A percentile compares a stretch with the other conserved stretches of the same genome.
Conservation (phyloP, 2,888 invertebrate species). For the Ornithoptera alexandrae region DNA sequence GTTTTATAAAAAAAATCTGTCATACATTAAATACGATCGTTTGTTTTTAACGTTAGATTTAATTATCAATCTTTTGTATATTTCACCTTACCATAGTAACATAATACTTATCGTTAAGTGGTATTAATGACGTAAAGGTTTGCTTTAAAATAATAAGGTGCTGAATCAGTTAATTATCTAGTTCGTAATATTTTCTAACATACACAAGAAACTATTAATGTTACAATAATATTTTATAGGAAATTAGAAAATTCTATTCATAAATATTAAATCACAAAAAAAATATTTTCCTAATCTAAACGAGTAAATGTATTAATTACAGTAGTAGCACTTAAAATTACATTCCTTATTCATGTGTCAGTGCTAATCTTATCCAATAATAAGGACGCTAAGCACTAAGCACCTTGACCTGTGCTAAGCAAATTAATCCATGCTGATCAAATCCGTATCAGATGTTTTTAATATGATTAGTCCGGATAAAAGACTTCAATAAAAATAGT, state of each 20-base stretch:
- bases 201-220: neutral
- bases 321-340: neutral
- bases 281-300: neutral
- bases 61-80: no score
- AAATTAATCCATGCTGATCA: conserved; percentile 18
- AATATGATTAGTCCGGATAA: conserved; percentile 12
- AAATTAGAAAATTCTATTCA: neutral
- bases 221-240: neutral
- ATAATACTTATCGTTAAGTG: neutral
- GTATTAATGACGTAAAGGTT: neutral
- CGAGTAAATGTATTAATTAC: neutral
- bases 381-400: neutral
- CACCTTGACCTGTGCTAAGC: conserved; percentile 4
- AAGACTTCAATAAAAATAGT: no score
- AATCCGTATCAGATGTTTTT: conserved; percentile 19
- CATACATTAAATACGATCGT: no score
- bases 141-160: neutral
- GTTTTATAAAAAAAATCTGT: no score
- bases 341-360: neutral
- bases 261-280: neutral
- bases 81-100: no score
- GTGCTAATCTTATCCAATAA: conserved; percentile 13
- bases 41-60: no score
- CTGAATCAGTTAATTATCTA: neutral
- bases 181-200: neutral